Percentiles rank a stretch among this genome's conserved stretches.
These are phyloP conservation scores for Sebastes matsubarae DNA, from an alignment of 2,797 vertebrate genomes.

Conservation along the genomic window DNA sequence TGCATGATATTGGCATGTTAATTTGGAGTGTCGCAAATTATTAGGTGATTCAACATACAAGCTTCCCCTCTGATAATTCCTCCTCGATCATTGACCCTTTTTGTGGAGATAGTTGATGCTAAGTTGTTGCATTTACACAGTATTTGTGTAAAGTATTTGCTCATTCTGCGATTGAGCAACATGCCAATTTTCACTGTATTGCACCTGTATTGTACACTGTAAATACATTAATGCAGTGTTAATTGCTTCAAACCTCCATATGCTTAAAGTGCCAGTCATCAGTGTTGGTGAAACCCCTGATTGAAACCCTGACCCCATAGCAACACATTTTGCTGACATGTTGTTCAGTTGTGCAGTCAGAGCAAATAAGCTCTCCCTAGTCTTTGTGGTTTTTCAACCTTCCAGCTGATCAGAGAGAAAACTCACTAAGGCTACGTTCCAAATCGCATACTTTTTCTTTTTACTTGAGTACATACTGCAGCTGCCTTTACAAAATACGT, in stretches of 20 bases:
- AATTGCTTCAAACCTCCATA: background rate
- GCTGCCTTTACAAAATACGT: too few relatives aligned
- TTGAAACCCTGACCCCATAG: background rate
- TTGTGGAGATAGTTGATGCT: background rate
- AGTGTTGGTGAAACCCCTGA: background rate
- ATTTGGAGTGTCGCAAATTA: background rate
- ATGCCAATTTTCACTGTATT: background rate
- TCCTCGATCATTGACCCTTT: background rate
- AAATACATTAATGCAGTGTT: background rate
- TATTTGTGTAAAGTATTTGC: background rate
- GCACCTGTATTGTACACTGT: background rate
- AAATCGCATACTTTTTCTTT: too few relatives aligned
- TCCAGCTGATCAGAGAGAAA: background rate
- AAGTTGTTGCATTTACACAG: background rate
- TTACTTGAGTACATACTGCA: too few relatives aligned
- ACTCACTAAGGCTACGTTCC: background rate
- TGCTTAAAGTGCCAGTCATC: background rate
- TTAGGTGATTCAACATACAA: background rate
- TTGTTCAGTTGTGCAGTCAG: background rate
- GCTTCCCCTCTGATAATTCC: background rate
- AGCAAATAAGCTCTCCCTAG: background rate
- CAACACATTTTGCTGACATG: background rate
- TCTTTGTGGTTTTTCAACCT: background rate
- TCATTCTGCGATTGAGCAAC: background rate
- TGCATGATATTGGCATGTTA: background rate